A percentile compares a stretch with the other conserved stretches of the same genome.
These are phyloP conservation scores for Dichetophora obliterata DNA, from an alignment of 2,888 invertebrate species.

Conservation along the genomic window DNA sequence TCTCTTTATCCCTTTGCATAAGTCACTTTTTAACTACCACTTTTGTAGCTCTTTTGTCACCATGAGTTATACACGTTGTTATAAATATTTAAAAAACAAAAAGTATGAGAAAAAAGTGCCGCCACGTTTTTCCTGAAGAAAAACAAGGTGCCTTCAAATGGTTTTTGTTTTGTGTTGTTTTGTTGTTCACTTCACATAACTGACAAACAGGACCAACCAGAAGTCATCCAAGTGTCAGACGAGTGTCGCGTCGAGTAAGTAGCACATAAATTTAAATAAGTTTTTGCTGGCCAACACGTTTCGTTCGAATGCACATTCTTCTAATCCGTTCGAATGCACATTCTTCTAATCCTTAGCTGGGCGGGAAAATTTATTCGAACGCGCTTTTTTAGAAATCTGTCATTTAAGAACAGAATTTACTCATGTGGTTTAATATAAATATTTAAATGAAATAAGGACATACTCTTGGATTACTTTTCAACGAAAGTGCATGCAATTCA, in stretches of 20 bases:
- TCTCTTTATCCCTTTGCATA: not conserved
- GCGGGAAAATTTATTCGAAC: no score
- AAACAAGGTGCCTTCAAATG: not conserved
- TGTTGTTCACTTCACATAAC: slow-evolving; percentile 1
- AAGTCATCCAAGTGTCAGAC: slow-evolving; percentile 19
- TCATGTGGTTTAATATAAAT: no score
- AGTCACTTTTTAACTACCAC: slow-evolving; percentile 36
- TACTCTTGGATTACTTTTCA: no score
- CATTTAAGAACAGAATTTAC: no score
- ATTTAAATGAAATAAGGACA: no score
- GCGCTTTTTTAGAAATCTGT: no score
- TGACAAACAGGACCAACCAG: slow-evolving; percentile 30
- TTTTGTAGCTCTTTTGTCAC: slow-evolving; percentile 50
- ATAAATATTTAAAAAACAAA: not conserved
- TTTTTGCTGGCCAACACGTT: slow-evolving; percentile 7
- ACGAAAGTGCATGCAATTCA: no score
- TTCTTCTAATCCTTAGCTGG: not conserved
- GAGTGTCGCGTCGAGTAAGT: slow-evolving; percentile 44
- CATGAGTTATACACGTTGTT: slow-evolving; percentile 46
- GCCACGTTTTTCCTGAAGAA: not conserved
- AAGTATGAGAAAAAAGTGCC: slow-evolving; percentile 1
- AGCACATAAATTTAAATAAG: slow-evolving; percentile 49
- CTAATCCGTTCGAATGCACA: not conserved
- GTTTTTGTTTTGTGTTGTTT: slow-evolving; percentile 30
- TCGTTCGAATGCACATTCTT: not conserved